phyloP scores from a whole-genome alignment of 1,140 invertebrate species.

The Drosophila parabipectinata region DNA sequence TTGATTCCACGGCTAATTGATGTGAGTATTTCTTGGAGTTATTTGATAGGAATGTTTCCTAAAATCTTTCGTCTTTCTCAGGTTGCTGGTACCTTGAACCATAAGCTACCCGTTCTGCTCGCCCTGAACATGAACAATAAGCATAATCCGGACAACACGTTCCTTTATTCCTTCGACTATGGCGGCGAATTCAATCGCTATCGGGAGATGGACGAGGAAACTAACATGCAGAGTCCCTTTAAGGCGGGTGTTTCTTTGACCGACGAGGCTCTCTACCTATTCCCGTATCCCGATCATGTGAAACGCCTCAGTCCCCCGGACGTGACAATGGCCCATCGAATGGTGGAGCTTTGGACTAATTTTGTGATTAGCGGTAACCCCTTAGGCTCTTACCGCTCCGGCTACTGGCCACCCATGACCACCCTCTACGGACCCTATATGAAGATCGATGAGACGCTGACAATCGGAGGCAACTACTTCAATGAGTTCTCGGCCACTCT shows the following conservation, averaged over 20 bases:
- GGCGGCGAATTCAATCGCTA: slow-evolving; percentile 81
- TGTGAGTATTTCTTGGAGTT: slow-evolving; percentile 43
- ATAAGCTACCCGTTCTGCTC: slow-evolving; percentile 77
- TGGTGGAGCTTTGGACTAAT: slow-evolving; percentile 83
- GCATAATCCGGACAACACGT: slow-evolving; percentile 76
- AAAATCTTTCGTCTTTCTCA: slow-evolving; percentile 7
- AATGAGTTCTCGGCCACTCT: slow-evolving; percentile 76
- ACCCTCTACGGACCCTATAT: slow-evolving; percentile 80
- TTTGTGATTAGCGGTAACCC: slow-evolving; percentile 80
- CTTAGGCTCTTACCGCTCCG: slow-evolving; percentile 56
- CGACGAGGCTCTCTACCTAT: slow-evolving; percentile 79
- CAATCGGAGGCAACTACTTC: slow-evolving; percentile 75
- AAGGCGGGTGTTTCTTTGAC: slow-evolving; percentile 77
- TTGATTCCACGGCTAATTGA: slow-evolving; percentile 75
- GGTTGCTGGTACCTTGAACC: slow-evolving; percentile 79
- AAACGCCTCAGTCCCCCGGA: slow-evolving; percentile 73
- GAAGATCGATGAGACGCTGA: slow-evolving; percentile 78
- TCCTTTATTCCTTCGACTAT: slow-evolving; percentile 81
- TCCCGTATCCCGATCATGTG: slow-evolving; percentile 78
- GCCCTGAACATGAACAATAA: slow-evolving; percentile 82
- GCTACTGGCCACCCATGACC: slow-evolving; percentile 83
- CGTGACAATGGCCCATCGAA: slow-evolving; percentile 68
- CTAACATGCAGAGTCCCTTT: slow-evolving; percentile 83
- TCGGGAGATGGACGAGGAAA: slow-evolving; percentile 76
- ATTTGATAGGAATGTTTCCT: neutral